Evolutionary conservation across 1,140 invertebrate species (phyloP), one percentile per base, ranked within the genome.

Genomic region (Brachionus manjavacas): DNA sequence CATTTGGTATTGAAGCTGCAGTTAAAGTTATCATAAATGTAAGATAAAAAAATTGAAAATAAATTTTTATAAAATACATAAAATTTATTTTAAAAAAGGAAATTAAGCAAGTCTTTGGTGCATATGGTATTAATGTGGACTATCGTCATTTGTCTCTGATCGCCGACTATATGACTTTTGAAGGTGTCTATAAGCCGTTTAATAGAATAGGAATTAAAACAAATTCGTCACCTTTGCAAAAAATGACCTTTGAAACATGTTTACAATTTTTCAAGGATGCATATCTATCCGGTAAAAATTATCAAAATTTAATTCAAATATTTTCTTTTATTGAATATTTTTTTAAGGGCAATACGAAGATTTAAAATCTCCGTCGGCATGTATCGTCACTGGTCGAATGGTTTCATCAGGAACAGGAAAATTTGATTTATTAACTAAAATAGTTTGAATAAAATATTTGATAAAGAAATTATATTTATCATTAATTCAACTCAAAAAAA

Each of bases 131-230:
- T 87, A 92, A 92, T 16, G 96, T 99, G 0, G 95, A 99, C 91
- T 92, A 94, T 3, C 91, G 96, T 46, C 98, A 99, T 92, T 91
- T 99, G 84, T 93, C 92, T 0, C 90, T 99, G 0, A 93, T 99
- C 81, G 95, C 96, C 0, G 97, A 99, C 90, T 99, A 98, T 88
- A 99, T 99, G 97, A 99, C 96, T 0, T 96, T 93, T 86, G 94
- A 95, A 87, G 98, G 98, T 0, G 90, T 90, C 9, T 97, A 94
- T 87, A 92, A 94, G 87, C 94, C 96, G 0, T 93, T 99, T 88
- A 99, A 94, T 89, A 91, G 97, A 35, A 93, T 92, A 87, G 95
- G 95, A 6, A 96, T 99, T 92, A 93, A 94, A 86, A 92, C 92
- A 25, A 94, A 93, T 49, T 91, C 94, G 0, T 99, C 96, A 3